Evolutionary conservation across 1,140 invertebrate genomes (phyloP).

Genomic region (Thereuonema tuberculata): DNA sequence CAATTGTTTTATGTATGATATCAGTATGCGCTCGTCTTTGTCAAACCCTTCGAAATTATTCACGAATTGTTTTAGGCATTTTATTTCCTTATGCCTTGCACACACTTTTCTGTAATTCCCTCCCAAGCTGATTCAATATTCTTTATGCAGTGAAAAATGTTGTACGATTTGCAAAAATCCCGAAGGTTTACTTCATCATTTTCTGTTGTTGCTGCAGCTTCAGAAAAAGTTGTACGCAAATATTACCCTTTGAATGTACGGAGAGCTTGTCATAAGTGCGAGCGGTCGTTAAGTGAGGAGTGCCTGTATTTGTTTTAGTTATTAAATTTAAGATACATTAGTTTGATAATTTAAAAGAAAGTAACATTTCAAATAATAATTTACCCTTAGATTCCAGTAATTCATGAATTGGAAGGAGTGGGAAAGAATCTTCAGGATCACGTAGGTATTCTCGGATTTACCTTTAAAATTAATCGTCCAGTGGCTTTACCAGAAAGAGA

Average conservation of each 20-base stretch:
- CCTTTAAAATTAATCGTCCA: too few species aligned
- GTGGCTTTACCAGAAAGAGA: too few species aligned
- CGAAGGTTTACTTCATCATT: neutral
- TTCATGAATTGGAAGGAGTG: too few species aligned
- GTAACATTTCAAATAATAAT: too few species aligned
- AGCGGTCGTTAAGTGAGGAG: too few species aligned
- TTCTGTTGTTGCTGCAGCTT: constrained; percentile 1
- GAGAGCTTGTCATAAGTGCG: too few species aligned
- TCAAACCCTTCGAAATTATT: neutral
- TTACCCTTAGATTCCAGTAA: too few species aligned
- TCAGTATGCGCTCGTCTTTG: neutral
- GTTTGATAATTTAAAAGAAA: too few species aligned
- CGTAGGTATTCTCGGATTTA: too few species aligned
- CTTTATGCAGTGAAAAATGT: constrained; percentile 2
- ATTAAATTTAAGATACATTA: too few species aligned
- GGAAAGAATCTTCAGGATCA: too few species aligned
- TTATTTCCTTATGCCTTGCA: constrained; percentile 1
- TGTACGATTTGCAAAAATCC: neutral
- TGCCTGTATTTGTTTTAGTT: too few species aligned
- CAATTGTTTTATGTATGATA: neutral
- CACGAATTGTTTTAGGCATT: neutral
- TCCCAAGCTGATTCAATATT: constrained; percentile 2
- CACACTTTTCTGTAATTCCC: neutral
- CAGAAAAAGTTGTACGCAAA: constrained; percentile 4
- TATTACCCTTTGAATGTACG: constrained; percentile 14